Evolutionary conservation across 2,888 invertebrate species (phyloP).

Genomic region (Maniola hyperantus): DNA sequence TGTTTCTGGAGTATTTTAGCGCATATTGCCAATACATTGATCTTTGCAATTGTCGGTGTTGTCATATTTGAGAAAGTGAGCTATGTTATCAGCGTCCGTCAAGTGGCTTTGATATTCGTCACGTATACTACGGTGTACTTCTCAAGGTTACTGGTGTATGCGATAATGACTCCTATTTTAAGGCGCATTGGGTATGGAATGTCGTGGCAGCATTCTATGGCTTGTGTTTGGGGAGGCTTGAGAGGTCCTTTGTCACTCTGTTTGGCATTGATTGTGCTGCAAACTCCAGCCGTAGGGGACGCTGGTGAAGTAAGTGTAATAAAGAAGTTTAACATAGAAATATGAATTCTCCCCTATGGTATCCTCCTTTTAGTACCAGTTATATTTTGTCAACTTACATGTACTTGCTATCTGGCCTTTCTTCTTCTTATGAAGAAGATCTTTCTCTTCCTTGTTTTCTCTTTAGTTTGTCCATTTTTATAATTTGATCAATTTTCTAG

Average conservation of each 20-base stretch:
- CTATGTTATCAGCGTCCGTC: conserved; percentile 65
- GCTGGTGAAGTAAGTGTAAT: conserved; percentile 61
- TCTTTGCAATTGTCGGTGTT: conserved; percentile 84
- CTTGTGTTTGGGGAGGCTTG: conserved; percentile 85
- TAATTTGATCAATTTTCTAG: conserved; percentile 43
- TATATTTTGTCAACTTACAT: neutral
- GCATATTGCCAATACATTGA: conserved; percentile 76
- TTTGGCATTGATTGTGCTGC: conserved; percentile 79
- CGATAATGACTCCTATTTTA: conserved; percentile 77
- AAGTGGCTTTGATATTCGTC: conserved; percentile 68
- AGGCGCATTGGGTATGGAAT: conserved; percentile 81
- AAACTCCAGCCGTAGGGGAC: conserved; percentile 61
- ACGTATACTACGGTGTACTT: conserved; percentile 75
- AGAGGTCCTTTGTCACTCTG: conserved; percentile 83
- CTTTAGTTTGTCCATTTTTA: neutral
- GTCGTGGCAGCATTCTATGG: conserved; percentile 80
- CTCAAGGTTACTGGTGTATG: conserved; percentile 73
- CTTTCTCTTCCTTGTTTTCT: neutral
- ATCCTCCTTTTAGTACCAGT: neutral
- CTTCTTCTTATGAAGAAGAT: no score
- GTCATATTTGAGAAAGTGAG: conserved; percentile 81
- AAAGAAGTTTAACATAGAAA: neutral
- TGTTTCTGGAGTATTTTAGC: conserved; percentile 66
- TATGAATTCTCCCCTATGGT: neutral
- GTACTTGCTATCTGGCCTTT: no score